Evolutionary conservation across 2,113 vertebrate species (phyloP), one percentile per base, ranked within the genome.

Genomic region (Apteryx mantelli): DNA sequence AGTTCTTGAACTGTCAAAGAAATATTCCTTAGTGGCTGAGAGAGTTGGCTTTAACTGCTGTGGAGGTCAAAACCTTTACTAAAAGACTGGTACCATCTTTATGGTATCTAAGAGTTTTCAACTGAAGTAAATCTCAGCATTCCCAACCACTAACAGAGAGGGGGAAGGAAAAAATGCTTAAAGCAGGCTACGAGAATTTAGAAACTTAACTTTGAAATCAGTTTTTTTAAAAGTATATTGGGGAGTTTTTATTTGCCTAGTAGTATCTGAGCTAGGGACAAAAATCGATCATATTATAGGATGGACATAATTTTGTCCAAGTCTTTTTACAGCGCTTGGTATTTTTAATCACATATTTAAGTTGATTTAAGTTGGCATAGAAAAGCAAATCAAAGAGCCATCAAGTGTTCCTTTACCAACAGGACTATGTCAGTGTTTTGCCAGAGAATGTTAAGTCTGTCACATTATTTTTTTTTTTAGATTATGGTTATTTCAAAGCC

Each of bases 351-450:
- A 52, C 14, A 38, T 5, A 28, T 48, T 74, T 13, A 80, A 58
- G 12, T 50, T 78, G 44, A n/a, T 46, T 73, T 18, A 79, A 64
- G 9, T 52, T 82, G 42, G 13, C 66, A 79, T 7, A 68, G 52
- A 76, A 76, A 75, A 69, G 61, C 22, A 93, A 88, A 89, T 64
- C 11, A 9, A 89, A 73, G 38, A 89, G 64, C 55, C 60, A 78
- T 71, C 50, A 86, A 83, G 40, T 38, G n/a, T 20, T 89, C 52
- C 50, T 76, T 56, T 64, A 44, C 1, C 74, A 60, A 63, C 11
- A 88, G 13, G n/a, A 32, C n/a, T 71, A 80, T 5, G 4, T 5
- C 48, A 88, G 44, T 36, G 32, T 74, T 90, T 71, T 88, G 14
- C 53, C 48, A 76, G 52, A 82, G 65, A 48, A 48, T 53, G 63